These are phyloP conservation scores for Enteromius argenteus DNA, from an alignment of 2,797 vertebrate genomes.

Conservation along the genomic window DNA sequence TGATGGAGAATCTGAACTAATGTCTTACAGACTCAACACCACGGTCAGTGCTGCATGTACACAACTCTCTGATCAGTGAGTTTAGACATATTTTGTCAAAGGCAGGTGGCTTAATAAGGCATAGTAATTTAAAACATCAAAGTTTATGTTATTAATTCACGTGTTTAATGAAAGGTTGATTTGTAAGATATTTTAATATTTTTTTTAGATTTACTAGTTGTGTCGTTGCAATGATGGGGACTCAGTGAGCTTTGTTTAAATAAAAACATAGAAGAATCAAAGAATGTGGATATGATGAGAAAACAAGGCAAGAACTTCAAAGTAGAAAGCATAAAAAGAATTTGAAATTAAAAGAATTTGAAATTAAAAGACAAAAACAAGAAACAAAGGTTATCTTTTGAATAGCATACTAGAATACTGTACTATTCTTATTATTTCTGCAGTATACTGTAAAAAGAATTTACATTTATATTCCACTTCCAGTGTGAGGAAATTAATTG, in stretches of 20 bases:
- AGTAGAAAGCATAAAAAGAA: constrained; percentile 2
- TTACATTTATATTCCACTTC: not conserved
- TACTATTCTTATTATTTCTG: not conserved
- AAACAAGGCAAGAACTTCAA: constrained; percentile 2
- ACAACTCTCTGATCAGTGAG: not conserved
- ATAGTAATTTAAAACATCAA: not conserved
- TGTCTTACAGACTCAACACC: constrained; percentile 86
- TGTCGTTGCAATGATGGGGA: no score
- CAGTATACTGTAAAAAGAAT: not conserved
- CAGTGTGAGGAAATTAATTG: not conserved
- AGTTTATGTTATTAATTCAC: not conserved
- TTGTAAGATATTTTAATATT: not conserved
- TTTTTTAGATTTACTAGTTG: not conserved
- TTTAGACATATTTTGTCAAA: not conserved
- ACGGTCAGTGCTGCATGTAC: constrained; percentile 70
- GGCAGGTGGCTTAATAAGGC: not conserved
- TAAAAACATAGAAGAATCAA: constrained; percentile 19
- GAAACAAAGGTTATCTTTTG: constrained; percentile 2
- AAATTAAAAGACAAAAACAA: constrained; percentile 1
- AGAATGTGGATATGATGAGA: not conserved
- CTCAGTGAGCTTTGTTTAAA: not conserved
- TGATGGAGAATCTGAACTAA: constrained; percentile 85
- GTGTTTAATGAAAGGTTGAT: not conserved
- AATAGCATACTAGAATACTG: not conserved
- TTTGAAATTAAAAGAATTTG: not conserved